A percentile compares a stretch with the other conserved stretches of the same genome.
These are phyloP conservation scores for Cheilosia variabilis DNA, from an alignment of 2,888 invertebrate species.

Conservation along the genomic window DNA sequence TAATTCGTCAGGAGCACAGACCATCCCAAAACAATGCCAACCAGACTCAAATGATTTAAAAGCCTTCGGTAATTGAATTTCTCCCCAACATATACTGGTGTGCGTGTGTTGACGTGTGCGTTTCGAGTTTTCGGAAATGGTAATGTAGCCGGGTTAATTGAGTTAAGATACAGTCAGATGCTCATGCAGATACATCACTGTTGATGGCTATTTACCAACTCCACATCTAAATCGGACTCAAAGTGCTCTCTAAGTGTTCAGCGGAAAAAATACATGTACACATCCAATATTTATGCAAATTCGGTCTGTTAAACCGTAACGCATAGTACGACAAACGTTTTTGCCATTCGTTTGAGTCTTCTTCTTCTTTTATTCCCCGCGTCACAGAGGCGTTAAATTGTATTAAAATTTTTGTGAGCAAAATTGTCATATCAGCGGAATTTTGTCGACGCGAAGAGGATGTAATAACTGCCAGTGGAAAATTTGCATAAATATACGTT, in stretches of 20 bases:
- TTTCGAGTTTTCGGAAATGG: constrained; percentile 48
- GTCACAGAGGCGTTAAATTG: constrained; percentile 73
- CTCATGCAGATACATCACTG: constrained; percentile 62
- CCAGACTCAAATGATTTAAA: constrained; percentile 75
- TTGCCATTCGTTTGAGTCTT: constrained; percentile 62
- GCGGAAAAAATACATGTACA: constrained; percentile 5
- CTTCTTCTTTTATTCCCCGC: constrained; percentile 45
- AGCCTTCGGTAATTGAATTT: constrained; percentile 72
- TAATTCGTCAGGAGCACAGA: constrained; percentile 71
- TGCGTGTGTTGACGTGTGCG: not conserved
- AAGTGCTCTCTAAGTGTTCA: constrained; percentile 29
- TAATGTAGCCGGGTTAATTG: constrained; percentile 68
- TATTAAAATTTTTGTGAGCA: constrained; percentile 65
- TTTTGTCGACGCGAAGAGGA: constrained; percentile 8
- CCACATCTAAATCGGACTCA: constrained; percentile 12
- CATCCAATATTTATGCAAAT: constrained; percentile 74
- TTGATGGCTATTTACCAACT: constrained; percentile 58
- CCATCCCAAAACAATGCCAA: constrained; percentile 54
- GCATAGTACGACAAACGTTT: constrained; percentile 62
- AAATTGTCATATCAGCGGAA: constrained; percentile 74
- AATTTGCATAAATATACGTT: constrained; percentile 67
- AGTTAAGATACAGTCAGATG: constrained; percentile 72
- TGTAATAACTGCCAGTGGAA: constrained; percentile 53
- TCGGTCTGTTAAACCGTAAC: constrained; percentile 35
- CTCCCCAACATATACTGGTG: constrained; percentile 2